A percentile compares a stretch with the other conserved stretches of the same genome.
Conservation (phyloP, 2,888 invertebrate species). For the Rhabditophanes sp. region DNA sequence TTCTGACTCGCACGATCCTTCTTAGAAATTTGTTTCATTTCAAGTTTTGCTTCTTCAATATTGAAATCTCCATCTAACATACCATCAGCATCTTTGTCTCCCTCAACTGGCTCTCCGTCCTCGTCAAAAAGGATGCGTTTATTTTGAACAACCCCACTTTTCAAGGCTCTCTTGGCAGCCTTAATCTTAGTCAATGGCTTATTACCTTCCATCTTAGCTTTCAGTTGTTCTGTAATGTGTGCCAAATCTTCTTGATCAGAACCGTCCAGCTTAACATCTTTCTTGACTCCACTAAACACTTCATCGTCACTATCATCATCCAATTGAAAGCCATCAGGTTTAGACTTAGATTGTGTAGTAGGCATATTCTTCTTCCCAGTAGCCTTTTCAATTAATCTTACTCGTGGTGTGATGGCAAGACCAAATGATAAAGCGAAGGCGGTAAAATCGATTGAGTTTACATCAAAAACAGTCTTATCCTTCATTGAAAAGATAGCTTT, state of each 20-base stretch:
- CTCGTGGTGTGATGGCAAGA: constrained; percentile 67
- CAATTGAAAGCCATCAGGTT: no score
- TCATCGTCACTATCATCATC: no score
- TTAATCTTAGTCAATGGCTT: constrained; percentile 66
- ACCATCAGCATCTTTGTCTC: constrained; percentile 3
- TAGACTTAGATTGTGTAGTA: no score
- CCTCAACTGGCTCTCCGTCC: constrained; percentile 56
- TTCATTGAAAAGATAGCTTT: constrained; percentile 80
- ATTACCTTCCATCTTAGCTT: no score
- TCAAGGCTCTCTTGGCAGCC: constrained; percentile 65
- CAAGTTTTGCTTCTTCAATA: constrained; percentile 62
- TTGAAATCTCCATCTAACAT: constrained; percentile 52
- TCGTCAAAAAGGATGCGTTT: constrained; percentile 70
- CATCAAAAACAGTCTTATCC: constrained; percentile 76
- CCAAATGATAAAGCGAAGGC: constrained; percentile 75
- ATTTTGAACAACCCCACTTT: constrained; percentile 51
- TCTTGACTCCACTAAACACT: no score
- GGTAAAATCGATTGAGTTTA: constrained; percentile 63
- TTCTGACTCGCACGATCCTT: no score
- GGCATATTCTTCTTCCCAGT: no score
- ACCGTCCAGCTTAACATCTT: no score
- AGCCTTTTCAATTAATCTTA: no score
- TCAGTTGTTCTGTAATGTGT: no score
- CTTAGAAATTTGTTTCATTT: constrained; percentile 50
- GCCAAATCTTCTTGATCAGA: no score